Evolutionary conservation across 2,797 vertebrate genomes (phyloP).

Genomic region (Geotria australis): DNA sequence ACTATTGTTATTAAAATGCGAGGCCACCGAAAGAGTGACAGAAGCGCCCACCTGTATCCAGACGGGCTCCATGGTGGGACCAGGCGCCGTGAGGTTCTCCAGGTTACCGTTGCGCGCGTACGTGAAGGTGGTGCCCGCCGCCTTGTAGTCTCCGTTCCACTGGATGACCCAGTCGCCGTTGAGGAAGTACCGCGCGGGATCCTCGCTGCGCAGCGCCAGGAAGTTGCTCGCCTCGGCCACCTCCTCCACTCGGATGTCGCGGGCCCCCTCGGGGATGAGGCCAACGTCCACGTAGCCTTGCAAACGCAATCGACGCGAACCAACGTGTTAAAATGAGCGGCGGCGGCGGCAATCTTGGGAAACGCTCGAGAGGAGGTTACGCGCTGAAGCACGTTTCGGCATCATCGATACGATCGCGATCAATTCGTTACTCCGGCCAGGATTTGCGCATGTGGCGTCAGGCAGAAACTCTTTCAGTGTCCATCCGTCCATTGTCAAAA

Average conservation of each 20-base stretch:
- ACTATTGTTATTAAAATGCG: too few relatives aligned
- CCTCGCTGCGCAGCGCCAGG: slow-evolving; percentile 38
- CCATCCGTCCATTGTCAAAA: too few relatives aligned
- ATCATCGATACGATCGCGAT: too few relatives aligned
- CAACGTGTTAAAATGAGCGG: background rate
- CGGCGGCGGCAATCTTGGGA: too few relatives aligned
- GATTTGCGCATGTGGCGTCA: too few relatives aligned
- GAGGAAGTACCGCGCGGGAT: slow-evolving; percentile 49
- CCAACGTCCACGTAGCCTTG: slow-evolving; percentile 67
- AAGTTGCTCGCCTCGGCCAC: slow-evolving; percentile 64
- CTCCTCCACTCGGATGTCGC: slow-evolving; percentile 60
- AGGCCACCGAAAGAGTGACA: too few relatives aligned
- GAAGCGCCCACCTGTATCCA: slow-evolving; percentile 44
- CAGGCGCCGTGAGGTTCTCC: slow-evolving; percentile 63
- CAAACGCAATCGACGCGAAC: background rate
- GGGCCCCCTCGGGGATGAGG: slow-evolving; percentile 61
- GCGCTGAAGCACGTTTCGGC: too few relatives aligned
- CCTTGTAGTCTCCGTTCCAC: slow-evolving; percentile 77
- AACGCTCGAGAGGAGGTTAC: too few relatives aligned
- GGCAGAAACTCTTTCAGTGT: too few relatives aligned
- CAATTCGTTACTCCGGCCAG: too few relatives aligned
- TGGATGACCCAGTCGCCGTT: slow-evolving; percentile 91
- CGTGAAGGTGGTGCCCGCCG: slow-evolving; percentile 47
- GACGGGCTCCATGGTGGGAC: slow-evolving; percentile 50
- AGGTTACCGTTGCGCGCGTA: slow-evolving; percentile 58